Conservation (phyloP, 2,113 vertebrate species). For the Cololabis saira region DNA sequence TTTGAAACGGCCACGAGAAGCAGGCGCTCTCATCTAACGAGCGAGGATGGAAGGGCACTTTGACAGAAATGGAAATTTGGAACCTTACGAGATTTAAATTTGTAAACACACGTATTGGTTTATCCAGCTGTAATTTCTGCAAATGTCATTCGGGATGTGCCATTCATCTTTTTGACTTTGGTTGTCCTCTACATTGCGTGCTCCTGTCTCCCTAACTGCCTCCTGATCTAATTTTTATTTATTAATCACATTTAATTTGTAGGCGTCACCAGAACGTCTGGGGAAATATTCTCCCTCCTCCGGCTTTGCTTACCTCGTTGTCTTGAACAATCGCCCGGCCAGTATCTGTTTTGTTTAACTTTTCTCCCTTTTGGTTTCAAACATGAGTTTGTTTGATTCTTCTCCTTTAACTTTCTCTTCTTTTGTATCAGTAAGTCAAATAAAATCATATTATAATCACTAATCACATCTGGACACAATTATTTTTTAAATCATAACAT, state of each 20-base stretch:
- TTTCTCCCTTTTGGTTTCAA: too few species aligned
- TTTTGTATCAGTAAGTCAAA: too few species aligned
- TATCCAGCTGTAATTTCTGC: conserved; percentile 24
- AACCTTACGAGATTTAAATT: background rate
- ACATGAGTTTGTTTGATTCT: too few species aligned
- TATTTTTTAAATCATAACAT: too few species aligned
- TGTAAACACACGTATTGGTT: conserved; percentile 49
- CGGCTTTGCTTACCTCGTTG: conserved; percentile 1
- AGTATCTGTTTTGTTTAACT: too few species aligned
- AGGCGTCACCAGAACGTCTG: background rate
- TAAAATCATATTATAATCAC: too few species aligned
- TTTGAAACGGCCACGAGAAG: conserved; percentile 19
- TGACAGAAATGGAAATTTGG: background rate
- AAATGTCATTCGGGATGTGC: conserved; percentile 46
- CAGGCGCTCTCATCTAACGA: conserved; percentile 3
- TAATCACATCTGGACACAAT: too few species aligned
- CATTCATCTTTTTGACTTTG: conserved; percentile 29
- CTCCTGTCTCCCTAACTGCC: background rate
- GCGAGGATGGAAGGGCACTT: conserved; percentile 1
- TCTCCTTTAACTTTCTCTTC: too few species aligned
- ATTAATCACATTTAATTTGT: conserved; percentile 29
- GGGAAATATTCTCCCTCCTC: conserved; percentile 4
- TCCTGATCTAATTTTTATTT: conserved; percentile 32
- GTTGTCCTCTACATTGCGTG: background rate
- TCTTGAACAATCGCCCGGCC: background rate